Percentiles rank a stretch among this genome's conserved stretches.
phyloP scores from a whole-genome alignment of 2,113 vertebrate species.

The Haemorhous mexicanus region DNA sequence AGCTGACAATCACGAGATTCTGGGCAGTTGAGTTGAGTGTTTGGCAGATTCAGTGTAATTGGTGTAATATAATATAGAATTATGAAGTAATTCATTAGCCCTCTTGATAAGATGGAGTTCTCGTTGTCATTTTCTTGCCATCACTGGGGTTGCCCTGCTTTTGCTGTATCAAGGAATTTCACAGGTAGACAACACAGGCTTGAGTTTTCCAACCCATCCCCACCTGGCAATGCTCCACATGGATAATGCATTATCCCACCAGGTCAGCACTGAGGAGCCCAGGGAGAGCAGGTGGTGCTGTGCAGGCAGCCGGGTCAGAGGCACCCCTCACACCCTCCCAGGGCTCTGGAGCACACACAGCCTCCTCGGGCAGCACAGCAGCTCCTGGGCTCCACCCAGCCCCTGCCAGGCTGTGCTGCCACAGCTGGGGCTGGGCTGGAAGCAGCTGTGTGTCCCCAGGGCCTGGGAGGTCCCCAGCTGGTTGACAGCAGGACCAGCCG shows the following conservation, averaged over 20 bases:
- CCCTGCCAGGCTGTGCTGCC: background rate
- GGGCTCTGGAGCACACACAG: background rate
- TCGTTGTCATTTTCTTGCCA: no score
- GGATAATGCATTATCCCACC: accelerated
- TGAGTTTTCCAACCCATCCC: background rate
- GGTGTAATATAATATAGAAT: no score
- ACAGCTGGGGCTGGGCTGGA: background rate
- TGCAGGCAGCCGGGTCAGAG: background rate
- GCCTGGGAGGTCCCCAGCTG: background rate
- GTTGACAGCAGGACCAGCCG: accelerated
- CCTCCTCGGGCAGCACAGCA: background rate
- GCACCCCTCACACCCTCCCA: accelerated
- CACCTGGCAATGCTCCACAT: no score
- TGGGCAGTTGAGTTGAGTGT: no score
- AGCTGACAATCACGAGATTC: no score
- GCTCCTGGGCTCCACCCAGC: background rate
- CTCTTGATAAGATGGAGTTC: no score
- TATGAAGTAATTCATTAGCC: no score
- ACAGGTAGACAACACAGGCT: background rate
- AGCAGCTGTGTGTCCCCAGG: background rate
- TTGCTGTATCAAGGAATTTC: background rate
- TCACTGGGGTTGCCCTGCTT: no score
- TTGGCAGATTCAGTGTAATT: no score
- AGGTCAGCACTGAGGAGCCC: background rate
- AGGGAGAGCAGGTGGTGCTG: background rate